A percentile compares a stretch with the other conserved stretches of the same genome.
Conservation (phyloP, 2,888 invertebrate species). For the Cremastobaeus sp. region DNA sequence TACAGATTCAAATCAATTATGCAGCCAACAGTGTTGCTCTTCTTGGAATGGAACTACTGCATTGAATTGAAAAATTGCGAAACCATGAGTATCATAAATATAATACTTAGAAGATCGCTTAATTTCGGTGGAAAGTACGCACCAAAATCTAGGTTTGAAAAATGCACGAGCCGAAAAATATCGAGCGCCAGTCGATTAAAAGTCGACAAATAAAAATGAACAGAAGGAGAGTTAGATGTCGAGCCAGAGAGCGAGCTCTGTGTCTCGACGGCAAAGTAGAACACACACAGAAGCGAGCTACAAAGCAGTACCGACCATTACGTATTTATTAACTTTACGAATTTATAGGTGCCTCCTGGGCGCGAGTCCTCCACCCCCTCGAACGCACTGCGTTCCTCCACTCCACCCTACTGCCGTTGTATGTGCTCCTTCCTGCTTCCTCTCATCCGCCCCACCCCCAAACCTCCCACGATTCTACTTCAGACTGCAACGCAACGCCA, state of each 20-base stretch:
- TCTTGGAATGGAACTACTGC: too few species aligned
- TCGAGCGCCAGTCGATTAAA: constrained; percentile 48
- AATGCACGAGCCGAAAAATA: constrained; percentile 52
- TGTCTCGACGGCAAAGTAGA: constrained; percentile 62
- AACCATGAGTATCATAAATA: neutral
- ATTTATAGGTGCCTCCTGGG: constrained; percentile 76
- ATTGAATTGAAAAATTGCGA: neutral
- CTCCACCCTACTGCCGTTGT: constrained; percentile 41
- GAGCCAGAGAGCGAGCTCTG: constrained; percentile 37
- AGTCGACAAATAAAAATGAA: constrained; percentile 55
- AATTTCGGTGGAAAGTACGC: constrained; percentile 12
- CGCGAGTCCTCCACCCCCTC: constrained; percentile 68
- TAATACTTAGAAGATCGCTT: constrained; percentile 1
- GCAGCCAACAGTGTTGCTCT: too few species aligned
- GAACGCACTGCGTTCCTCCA: constrained; percentile 58
- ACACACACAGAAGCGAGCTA: constrained; percentile 70
- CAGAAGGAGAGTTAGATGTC: constrained; percentile 48
- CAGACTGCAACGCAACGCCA: constrained; percentile 73
- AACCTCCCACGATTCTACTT: constrained; percentile 61
- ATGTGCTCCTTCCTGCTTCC: constrained; percentile 48
- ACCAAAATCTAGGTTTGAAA: constrained; percentile 37
- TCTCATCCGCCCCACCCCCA: constrained; percentile 23
- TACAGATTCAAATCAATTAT: too few species aligned
- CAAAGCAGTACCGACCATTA: constrained; percentile 78
- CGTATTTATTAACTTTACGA: constrained; percentile 78